A percentile compares a stretch with the other conserved stretches of the same genome.
These are phyloP conservation scores for Danionella cerebrum DNA, from an alignment of 2,113 vertebrate genomes.

Conservation along the genomic window DNA sequence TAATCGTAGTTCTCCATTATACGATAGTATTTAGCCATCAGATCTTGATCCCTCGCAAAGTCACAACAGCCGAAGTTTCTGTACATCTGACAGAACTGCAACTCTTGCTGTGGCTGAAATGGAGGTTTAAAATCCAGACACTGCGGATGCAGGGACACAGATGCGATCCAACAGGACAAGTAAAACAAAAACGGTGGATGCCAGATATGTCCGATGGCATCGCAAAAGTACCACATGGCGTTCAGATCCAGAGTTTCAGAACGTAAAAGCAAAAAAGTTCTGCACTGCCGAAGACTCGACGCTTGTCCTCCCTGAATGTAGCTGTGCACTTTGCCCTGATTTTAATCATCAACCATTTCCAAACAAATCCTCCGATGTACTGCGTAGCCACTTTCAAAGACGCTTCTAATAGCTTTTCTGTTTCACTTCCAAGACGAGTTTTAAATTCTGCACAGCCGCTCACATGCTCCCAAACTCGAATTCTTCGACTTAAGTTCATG, in stretches of 20 bases:
- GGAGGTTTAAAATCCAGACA: constrained; percentile 94
- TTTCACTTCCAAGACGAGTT: neutral
- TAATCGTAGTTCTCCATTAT: constrained; percentile 67
- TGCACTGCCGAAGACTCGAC: constrained; percentile 23
- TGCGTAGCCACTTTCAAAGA: neutral
- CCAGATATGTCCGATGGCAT: neutral
- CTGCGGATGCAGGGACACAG: constrained; percentile 73
- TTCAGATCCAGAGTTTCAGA: neutral
- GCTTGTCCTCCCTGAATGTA: constrained; percentile 3
- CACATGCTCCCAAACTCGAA: neutral
- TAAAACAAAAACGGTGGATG: neutral
- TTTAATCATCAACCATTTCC: constrained; percentile 32
- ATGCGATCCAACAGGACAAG: constrained; percentile 32
- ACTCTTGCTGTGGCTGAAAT: constrained; percentile 72
- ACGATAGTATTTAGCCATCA: constrained; percentile 70
- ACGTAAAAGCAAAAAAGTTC: constrained; percentile 8
- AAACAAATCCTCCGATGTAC: neutral
- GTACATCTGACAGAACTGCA: constrained; percentile 82
- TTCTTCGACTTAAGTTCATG: neutral
- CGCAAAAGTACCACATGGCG: constrained; percentile 35
- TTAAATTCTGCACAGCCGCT: neutral
- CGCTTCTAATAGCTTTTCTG: neutral
- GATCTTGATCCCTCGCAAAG: constrained; percentile 63
- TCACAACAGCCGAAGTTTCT: constrained; percentile 87
- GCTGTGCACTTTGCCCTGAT: constrained; percentile 52